Evolutionary conservation across 2,797 vertebrate species (phyloP).

Genomic region (Myotis myotis): DNA sequence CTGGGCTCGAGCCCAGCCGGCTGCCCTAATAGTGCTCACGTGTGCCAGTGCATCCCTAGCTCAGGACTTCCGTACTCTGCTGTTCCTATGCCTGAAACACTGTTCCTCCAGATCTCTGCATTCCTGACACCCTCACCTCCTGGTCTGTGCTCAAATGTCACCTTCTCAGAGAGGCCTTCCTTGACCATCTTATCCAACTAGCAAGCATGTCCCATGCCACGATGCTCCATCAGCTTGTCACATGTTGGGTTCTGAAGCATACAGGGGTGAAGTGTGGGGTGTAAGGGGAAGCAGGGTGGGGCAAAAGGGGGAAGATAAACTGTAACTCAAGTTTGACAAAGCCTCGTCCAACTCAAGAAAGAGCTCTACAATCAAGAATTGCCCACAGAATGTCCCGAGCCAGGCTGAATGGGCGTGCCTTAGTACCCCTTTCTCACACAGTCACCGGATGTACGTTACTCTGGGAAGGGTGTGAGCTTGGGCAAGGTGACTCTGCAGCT

Average conservation of each 20-base stretch:
- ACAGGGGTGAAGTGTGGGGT: neutral
- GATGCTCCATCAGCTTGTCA: neutral
- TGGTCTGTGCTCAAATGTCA: neutral
- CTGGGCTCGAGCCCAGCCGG: neutral
- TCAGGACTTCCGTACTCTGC: neutral
- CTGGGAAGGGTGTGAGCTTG: neutral
- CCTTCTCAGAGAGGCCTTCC: neutral
- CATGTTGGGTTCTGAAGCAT: neutral
- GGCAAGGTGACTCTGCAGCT: neutral
- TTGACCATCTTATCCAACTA: neutral
- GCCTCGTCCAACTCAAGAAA: fast-evolving
- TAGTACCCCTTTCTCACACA: fast-evolving
- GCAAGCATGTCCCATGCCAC: neutral
- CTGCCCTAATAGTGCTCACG: neutral
- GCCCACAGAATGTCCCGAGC: neutral
- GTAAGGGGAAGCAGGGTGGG: neutral
- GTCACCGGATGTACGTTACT: neutral
- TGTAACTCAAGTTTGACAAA: neutral
- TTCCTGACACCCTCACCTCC: neutral
- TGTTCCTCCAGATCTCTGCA: neutral
- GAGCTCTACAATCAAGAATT: neutral
- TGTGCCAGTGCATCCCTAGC: neutral
- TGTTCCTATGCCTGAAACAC: neutral
- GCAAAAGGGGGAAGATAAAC: neutral
- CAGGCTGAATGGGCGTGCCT: too few species aligned